phyloP scores from a whole-genome alignment of 2,113 vertebrate species.

The Papio anubis region DNA sequence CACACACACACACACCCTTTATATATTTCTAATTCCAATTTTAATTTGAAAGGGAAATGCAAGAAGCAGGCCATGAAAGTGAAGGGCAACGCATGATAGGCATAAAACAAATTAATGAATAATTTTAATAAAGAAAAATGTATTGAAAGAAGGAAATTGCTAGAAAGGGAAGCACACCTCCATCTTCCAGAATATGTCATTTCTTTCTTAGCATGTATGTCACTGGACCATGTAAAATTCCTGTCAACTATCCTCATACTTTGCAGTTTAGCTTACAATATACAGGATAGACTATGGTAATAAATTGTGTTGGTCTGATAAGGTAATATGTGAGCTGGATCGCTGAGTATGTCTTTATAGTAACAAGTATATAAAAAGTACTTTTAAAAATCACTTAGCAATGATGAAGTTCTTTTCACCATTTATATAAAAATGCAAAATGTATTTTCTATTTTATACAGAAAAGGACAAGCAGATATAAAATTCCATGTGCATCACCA shows the following conservation, averaged over 20 bases:
- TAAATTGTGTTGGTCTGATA: background rate
- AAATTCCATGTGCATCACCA: background rate
- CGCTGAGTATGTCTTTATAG: constrained; percentile 22
- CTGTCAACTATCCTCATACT: background rate
- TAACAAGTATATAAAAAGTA: background rate
- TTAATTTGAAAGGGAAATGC: background rate
- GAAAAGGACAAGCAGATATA: constrained; percentile 27
- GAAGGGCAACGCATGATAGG: background rate
- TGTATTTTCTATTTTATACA: constrained; percentile 51
- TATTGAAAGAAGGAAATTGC: background rate
- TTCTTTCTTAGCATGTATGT: background rate
- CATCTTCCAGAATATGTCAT: too few species aligned
- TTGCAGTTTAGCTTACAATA: background rate
- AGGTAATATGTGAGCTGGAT: background rate
- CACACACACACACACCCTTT: too few species aligned
- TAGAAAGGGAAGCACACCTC: background rate
- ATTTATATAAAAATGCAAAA: constrained; percentile 12
- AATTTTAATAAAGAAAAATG: background rate
- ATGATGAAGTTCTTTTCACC: background rate
- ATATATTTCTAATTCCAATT: background rate
- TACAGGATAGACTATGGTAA: background rate
- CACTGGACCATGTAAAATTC: background rate
- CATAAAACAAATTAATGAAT: background rate
- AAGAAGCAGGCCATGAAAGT: background rate
- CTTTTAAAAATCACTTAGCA: background rate